Evolutionary conservation across 2,888 invertebrate genomes (phyloP).

Genomic region (Barypeithes pellucidus): DNA sequence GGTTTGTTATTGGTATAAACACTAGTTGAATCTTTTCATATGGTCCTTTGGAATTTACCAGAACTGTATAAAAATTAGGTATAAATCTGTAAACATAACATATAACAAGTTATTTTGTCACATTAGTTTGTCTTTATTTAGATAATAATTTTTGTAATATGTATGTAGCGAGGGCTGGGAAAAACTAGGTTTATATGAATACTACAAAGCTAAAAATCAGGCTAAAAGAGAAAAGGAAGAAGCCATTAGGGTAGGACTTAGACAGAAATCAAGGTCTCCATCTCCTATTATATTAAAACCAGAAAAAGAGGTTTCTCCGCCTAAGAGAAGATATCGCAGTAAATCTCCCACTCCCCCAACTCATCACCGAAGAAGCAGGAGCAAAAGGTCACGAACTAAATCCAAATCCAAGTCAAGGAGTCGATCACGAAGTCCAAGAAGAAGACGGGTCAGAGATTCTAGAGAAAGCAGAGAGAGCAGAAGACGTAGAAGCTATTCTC

Average conservation of each 20-base stretch:
- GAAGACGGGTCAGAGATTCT: constrained; percentile 68
- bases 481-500: constrained; percentile 67
- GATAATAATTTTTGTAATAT: constrained; percentile 19
- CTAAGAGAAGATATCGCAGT: constrained; percentile 84
- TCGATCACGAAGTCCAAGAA: constrained; percentile 70
- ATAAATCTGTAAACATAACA: not conserved
- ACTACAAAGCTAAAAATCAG: constrained; percentile 95
- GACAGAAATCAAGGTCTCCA: constrained; percentile 84
- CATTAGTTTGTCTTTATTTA: constrained; percentile 14
- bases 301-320: constrained; percentile 82
- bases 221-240: constrained; percentile 92
- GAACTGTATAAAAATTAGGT: not conserved
- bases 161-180: constrained; percentile 94
- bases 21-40: too few relatives aligned
- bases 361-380: constrained; percentile 54
- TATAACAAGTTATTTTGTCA: not conserved
- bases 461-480: constrained; percentile 64
- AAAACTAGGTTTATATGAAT: constrained; percentile 96
- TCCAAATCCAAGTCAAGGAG: constrained; percentile 70
- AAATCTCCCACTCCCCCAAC: constrained; percentile 71
- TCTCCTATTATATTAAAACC: constrained; percentile 83
- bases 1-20: too few relatives aligned
- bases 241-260: constrained; percentile 80
- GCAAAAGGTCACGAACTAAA: constrained; percentile 71
- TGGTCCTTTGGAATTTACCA: too few relatives aligned